Conservation (phyloP, 2,888 invertebrate genomes). For the Cotesia congregata region DNA sequence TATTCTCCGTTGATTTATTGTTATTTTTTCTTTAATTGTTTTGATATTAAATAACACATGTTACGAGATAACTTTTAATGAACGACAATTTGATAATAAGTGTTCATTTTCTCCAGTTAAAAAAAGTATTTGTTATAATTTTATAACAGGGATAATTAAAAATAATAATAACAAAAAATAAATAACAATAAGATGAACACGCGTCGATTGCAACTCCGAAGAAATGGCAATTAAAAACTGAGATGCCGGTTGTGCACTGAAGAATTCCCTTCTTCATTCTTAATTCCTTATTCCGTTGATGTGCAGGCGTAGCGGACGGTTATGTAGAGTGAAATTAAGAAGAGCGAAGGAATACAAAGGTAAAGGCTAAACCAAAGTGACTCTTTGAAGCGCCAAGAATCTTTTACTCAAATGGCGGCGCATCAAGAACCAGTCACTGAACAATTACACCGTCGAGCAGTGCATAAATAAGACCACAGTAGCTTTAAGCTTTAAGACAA, state of each 20-base stretch:
- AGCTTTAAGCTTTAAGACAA: constrained; percentile 5
- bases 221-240: constrained; percentile 40
- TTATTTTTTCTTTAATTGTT: not conserved
- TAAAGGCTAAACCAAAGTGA: constrained; percentile 37
- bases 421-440: constrained; percentile 49
- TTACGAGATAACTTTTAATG: not conserved
- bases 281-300: not conserved
- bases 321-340: constrained; percentile 17
- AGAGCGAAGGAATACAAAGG: constrained; percentile 19
- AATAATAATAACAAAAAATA: constrained; percentile 14
- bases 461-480: constrained; percentile 56
- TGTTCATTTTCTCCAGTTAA: not conserved
- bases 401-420: constrained; percentile 43
- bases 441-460: constrained; percentile 58
- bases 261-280: constrained; percentile 29
- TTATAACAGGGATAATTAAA: constrained; percentile 17
- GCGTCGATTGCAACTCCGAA: constrained; percentile 38
- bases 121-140: not conserved
- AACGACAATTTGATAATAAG: not conserved
- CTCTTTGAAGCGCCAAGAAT: constrained; percentile 40
- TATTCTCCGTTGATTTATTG: not conserved
- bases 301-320: constrained; percentile 2
- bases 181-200: constrained; percentile 32
- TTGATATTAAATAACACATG: not conserved
- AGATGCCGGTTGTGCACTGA: constrained; percentile 16